Base-by-base conservation (phyloP, 2,888 invertebrate genomes). In the Arctia plantaginis region DNA sequence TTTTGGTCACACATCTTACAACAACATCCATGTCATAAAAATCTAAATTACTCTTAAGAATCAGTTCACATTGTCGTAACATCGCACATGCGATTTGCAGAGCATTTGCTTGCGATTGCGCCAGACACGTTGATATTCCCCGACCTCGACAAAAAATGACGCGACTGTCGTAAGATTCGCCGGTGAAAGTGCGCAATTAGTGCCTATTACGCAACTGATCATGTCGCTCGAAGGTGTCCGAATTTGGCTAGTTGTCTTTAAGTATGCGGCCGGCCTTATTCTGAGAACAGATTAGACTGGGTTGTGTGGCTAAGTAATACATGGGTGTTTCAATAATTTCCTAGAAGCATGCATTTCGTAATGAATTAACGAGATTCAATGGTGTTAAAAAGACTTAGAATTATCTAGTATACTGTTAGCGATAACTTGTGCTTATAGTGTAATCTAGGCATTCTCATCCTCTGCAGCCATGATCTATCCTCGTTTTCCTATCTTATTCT, bases 151-250 rank as follows among this genome's bases (percentile, higher is more conserved):
- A 85, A 84, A 84, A 84, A 84, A 82, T 89, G 86, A 89, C 84
- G 85, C 77, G 76, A 72, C 79, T 89, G 87, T 86, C 87, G 90
- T 84, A 90, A 90, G 82, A 79, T 83, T 78, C 77, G 83, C 83
- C 75, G 77, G 89, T 87, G 90, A 90, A 89, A 89, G 90, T 87
- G 84, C 74, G 86, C 86, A 90, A 90, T 90, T 90, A 90, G 87
- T 80, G 74, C 81, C 81, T 78, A 77, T 89, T 87, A 83, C 83
- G 89, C 83, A 90, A 90, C 68, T 20, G 59, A 72, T 75, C 80
- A 70, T 76, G 77, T 64, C 71, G 68, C 23, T 23, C 13, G 73
- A 72, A 71, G 65, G 67, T 72, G 78, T 79, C 83, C 84, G 80
- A 86, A 85, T 86, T 86, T 82, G 84, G 86, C 69, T 78, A 79